phyloP scores from a whole-genome alignment of 2,888 invertebrate species.

The Ormia ochracea region DNA sequence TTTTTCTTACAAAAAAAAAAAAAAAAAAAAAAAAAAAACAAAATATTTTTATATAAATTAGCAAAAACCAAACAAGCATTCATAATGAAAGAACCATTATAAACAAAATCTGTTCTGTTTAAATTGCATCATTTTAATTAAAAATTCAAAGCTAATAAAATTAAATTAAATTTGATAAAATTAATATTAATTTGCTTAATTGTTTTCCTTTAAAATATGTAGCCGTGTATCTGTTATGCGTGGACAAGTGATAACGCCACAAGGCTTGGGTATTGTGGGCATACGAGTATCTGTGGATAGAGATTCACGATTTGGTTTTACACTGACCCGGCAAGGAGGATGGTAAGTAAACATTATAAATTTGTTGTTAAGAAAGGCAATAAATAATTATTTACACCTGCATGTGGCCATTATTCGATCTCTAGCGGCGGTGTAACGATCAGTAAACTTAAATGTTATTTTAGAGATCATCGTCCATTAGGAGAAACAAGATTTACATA shows the following conservation, averaged over 20 bases:
- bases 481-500: no score
- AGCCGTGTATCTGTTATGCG: conserved; percentile 99
- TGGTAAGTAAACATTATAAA: conserved; percentile 83
- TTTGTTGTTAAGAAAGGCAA: no score
- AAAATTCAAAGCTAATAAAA: background rate
- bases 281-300: conserved; percentile 97
- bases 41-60: conserved; percentile 27
- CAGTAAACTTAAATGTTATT: no score
- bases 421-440: no score
- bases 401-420: no score
- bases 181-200: conserved; percentile 26
- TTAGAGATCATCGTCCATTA: no score
- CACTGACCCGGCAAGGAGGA: conserved; percentile 93
- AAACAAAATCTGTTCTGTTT: conserved; percentile 39
- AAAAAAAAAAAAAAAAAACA: no score
- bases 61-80: conserved; percentile 40
- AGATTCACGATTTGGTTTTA: conserved; percentile 96
- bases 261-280: conserved; percentile 96
- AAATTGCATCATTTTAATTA: conserved; percentile 57
- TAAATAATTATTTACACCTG: background rate
- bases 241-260: conserved; percentile 95
- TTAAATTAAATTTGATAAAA: conserved; percentile 13
- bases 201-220: conserved; percentile 67
- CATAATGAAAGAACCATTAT: conserved; percentile 42
- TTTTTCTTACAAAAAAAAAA: background rate